Conservation (phyloP, 1,140 invertebrate species). For the Drosophila grimshawi region DNA sequence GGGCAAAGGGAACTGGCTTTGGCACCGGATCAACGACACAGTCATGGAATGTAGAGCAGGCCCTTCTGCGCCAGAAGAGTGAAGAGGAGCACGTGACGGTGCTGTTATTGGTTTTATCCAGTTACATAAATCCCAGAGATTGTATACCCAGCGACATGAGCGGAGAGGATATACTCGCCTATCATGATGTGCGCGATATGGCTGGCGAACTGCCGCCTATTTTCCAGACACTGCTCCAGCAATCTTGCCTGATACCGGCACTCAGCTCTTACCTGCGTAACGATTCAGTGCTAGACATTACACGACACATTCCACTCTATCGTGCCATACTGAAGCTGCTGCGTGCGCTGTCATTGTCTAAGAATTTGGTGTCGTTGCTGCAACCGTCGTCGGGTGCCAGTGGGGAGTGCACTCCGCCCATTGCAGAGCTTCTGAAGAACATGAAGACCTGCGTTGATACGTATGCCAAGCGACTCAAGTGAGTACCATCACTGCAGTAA, state of each 20-base stretch:
- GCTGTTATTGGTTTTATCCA: conserved; percentile 91
- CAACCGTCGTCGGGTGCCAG: conserved; percentile 85
- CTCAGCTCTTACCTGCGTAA: conserved; percentile 96
- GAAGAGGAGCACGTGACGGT: conserved; percentile 97
- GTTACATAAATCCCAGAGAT: conserved; percentile 93
- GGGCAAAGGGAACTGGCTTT: conserved; percentile 98
- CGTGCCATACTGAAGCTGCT: conserved; percentile 92
- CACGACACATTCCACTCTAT: conserved; percentile 96
- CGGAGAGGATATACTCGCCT: conserved; percentile 78
- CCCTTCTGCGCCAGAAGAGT: conserved; percentile 93
- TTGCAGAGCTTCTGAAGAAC: conserved; percentile 90
- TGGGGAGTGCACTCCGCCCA: conserved; percentile 85
- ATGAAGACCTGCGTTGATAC: conserved; percentile 97
- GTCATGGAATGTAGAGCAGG: conserved; percentile 98
- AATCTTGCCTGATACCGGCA: conserved; percentile 94
- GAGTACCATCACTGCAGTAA: conserved; percentile 62
- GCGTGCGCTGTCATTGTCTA: conserved; percentile 90
- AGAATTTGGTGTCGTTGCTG: conserved; percentile 88
- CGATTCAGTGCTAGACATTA: conserved; percentile 98
- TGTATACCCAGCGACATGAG: conserved; percentile 86
- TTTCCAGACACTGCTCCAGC: conserved; percentile 91
- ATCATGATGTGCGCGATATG: conserved; percentile 80
- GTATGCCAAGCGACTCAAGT: conserved; percentile 93
- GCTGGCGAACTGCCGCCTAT: conserved; percentile 87
- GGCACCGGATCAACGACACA: conserved; percentile 97